Evolutionary conservation across 2,113 vertebrate genomes (phyloP).

Genomic region (Sorex fumeus): DNA sequence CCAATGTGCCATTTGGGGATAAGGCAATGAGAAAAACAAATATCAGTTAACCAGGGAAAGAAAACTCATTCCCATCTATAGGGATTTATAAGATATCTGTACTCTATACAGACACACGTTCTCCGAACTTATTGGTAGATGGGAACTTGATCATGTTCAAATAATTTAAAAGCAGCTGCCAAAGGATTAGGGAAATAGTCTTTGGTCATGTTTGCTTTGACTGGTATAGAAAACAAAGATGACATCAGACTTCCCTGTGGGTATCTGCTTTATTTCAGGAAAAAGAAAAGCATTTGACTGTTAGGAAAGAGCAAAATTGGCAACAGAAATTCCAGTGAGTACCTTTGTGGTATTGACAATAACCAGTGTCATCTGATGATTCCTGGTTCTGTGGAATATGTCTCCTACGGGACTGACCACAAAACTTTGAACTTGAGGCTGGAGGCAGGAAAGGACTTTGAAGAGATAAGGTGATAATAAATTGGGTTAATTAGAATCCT

Average conservation of each 20-base stretch:
- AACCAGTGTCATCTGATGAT: conserved; percentile 26
- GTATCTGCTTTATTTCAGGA: conserved; percentile 69
- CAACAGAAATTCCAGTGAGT: conserved; percentile 24
- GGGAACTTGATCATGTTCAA: conserved; percentile 62
- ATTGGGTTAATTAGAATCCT: conserved; percentile 40
- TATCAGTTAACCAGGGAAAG: conserved; percentile 24
- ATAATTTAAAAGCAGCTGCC: conserved; percentile 66
- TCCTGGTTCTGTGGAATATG: background rate
- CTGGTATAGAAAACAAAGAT: conserved; percentile 66
- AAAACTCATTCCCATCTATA: conserved; percentile 33
- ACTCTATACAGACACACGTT: conserved; percentile 42
- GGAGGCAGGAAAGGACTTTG: background rate
- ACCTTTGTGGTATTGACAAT: conserved; percentile 35
- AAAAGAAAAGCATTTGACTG: background rate
- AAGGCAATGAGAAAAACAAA: conserved; percentile 54
- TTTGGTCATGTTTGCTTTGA: conserved; percentile 64
- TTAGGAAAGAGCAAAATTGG: background rate
- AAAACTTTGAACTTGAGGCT: conserved; percentile 60
- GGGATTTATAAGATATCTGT: conserved; percentile 10
- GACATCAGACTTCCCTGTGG: conserved; percentile 51
- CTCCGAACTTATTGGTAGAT: conserved; percentile 54
- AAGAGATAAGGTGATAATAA: conserved; percentile 54
- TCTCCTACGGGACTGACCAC: conserved; percentile 8
- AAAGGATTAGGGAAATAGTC: conserved; percentile 46
- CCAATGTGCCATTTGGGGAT: background rate